A percentile compares a stretch with the other conserved stretches of the same genome.
Evolutionary conservation across 2,888 invertebrate genomes (phyloP).

Genomic region (Agonopterix alstromeriana): DNA sequence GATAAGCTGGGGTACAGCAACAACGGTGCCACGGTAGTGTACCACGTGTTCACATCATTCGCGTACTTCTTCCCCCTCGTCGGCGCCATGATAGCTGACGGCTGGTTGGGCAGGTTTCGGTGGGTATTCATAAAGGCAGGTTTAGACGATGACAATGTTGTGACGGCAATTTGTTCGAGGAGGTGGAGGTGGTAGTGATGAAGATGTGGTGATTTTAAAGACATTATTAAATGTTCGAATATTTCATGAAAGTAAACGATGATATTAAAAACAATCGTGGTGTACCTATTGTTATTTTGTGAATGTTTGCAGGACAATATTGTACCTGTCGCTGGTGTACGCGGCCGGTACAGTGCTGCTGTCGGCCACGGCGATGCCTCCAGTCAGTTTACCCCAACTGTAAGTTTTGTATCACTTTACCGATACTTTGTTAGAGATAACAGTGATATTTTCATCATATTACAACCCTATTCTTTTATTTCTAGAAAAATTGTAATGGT

Average conservation of each 20-base stretch:
- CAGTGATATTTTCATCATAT: too few relatives aligned
- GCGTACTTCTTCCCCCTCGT: constrained; percentile 93
- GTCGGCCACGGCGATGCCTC: constrained; percentile 81
- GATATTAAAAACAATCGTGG: too few relatives aligned
- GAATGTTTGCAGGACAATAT: constrained; percentile 81
- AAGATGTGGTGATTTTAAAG: too few relatives aligned
- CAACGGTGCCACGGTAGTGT: constrained; percentile 88
- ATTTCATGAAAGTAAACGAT: too few relatives aligned
- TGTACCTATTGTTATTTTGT: too few relatives aligned
- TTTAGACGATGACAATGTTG: too few relatives aligned
- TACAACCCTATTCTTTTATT: too few relatives aligned
- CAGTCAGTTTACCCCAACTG: constrained; percentile 76
- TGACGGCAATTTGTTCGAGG: too few relatives aligned
- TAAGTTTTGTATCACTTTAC: constrained; percentile 34
- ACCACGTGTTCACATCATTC: constrained; percentile 92
- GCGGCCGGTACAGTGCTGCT: constrained; percentile 88
- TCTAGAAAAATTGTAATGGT: too few relatives aligned
- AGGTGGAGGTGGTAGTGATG: too few relatives aligned
- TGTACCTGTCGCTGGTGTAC: constrained; percentile 92
- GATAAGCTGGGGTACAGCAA: constrained; percentile 84
- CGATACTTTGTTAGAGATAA: too few relatives aligned
- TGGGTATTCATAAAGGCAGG: constrained; percentile 17
- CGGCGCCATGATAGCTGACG: constrained; percentile 96
- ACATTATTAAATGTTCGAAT: too few relatives aligned
- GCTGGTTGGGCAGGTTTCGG: constrained; percentile 92